These are phyloP conservation scores for Trachelus iudaicus DNA, from an alignment of 2,888 invertebrate species.

Conservation along the genomic window DNA sequence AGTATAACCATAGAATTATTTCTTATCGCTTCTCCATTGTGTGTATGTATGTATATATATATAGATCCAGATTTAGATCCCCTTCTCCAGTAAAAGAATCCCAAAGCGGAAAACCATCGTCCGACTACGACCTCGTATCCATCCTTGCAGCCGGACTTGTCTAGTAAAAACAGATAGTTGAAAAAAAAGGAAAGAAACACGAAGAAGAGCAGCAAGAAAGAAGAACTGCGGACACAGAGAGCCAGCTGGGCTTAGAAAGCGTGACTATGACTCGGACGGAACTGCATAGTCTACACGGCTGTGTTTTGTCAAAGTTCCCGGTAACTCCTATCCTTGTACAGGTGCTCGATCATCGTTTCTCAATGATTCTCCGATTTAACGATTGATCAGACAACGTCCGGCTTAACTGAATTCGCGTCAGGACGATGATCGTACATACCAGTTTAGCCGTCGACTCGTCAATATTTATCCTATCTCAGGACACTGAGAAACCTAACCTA, in stretches of 20 bases:
- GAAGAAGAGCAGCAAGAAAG: neutral
- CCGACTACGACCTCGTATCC: slow-evolving; percentile 16
- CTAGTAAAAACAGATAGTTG: neutral
- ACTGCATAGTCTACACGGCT: neutral
- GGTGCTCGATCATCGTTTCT: slow-evolving; percentile 28
- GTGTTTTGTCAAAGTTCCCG: slow-evolving; percentile 27
- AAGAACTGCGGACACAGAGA: neutral
- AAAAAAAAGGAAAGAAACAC: neutral
- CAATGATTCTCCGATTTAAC: slow-evolving; percentile 28
- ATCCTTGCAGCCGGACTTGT: slow-evolving; percentile 17
- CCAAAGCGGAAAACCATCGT: neutral
- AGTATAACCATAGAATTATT: neutral
- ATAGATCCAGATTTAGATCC: neutral
- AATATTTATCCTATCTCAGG: neutral
- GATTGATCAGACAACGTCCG: slow-evolving; percentile 29
- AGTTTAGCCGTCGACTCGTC: neutral
- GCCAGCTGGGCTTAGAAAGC: slow-evolving; percentile 35
- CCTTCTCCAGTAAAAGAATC: neutral
- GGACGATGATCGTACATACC: neutral
- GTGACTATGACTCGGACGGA: slow-evolving; percentile 28
- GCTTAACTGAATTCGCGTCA: too few relatives aligned
- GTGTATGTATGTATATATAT: neutral
- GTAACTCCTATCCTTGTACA: slow-evolving; percentile 23
- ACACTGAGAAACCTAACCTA: neutral
- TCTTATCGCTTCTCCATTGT: neutral